Percentiles rank a stretch among this genome's conserved stretches.
Evolutionary conservation across 2,113 vertebrate genomes (phyloP).

Genomic region (Forbesichthys agassizii): DNA sequence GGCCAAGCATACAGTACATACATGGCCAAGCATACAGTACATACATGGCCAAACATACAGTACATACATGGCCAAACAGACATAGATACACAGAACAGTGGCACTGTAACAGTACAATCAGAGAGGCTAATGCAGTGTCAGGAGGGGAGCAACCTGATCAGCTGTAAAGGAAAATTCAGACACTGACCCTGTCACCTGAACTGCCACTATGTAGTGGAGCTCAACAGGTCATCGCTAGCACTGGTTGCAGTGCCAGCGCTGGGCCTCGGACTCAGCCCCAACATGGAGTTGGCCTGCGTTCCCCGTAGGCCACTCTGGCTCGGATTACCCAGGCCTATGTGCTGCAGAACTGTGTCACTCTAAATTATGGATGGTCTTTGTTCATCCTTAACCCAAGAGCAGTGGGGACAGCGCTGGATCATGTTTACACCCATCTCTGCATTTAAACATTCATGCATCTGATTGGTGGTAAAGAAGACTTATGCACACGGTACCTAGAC

Average conservation of each 20-base stretch:
- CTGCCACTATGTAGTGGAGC: constrained; percentile 51
- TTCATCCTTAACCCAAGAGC: constrained; percentile 76
- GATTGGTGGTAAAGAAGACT: constrained; percentile 40
- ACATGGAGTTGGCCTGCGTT: constrained; percentile 41
- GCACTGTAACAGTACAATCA: constrained; percentile 13
- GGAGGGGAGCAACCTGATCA: constrained; percentile 52
- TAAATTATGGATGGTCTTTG: constrained; percentile 78
- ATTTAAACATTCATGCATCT: constrained; percentile 69
- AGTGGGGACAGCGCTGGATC: constrained; percentile 73
- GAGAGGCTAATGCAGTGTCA: constrained; percentile 22
- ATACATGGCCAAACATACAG: constrained; percentile 12
- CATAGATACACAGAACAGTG: no score
- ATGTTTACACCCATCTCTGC: constrained; percentile 70
- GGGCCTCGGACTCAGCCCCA: constrained; percentile 27
- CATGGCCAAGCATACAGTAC: no score
- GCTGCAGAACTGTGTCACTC: constrained; percentile 63
- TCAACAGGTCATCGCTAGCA: constrained; percentile 44
- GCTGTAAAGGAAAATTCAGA: constrained; percentile 50
- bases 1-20: neutral
- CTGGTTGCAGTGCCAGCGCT: constrained; percentile 41
- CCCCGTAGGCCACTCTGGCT: constrained; percentile 60
- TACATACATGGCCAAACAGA: neutral
- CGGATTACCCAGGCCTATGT: constrained; percentile 64
- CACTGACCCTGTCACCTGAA: constrained; percentile 59
- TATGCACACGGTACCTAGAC: neutral